A percentile compares a stretch with the other conserved stretches of the same genome.
Conservation (phyloP, 1,140 invertebrate species). For the Akabosia matsudoensis region DNA sequence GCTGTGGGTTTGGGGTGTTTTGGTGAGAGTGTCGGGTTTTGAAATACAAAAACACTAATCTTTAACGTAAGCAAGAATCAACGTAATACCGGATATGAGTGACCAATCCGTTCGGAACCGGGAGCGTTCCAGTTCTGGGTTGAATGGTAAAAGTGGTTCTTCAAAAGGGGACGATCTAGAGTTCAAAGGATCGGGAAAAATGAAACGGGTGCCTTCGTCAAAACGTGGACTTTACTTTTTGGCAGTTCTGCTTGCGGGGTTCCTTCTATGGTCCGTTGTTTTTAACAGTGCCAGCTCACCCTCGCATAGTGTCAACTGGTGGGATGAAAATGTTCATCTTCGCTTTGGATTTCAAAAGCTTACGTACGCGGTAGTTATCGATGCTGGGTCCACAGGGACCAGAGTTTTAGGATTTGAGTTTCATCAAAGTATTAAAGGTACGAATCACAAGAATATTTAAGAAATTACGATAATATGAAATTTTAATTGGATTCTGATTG, state of each 20-base stretch:
- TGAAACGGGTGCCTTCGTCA: slow-evolving; percentile 27
- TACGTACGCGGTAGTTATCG: slow-evolving; percentile 88
- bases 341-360: slow-evolving; percentile 66
- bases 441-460: slow-evolving; percentile 5
- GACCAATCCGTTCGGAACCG: neutral
- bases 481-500: neutral
- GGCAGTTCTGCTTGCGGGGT: slow-evolving; percentile 1
- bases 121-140: neutral
- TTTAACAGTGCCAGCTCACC: slow-evolving; percentile 27
- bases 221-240: slow-evolving; percentile 23
- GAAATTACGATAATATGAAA: too few relatives aligned
- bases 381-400: slow-evolving; percentile 93
- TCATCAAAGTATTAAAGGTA: slow-evolving; percentile 66
- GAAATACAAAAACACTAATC: too few relatives aligned
- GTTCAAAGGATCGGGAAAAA: slow-evolving; percentile 5
- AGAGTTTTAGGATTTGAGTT: slow-evolving; percentile 87
- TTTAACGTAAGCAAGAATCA: too few relatives aligned
- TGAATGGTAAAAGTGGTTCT: neutral
- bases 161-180: neutral
- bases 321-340: slow-evolving; percentile 61
- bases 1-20: too few relatives aligned
- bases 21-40: too few relatives aligned
- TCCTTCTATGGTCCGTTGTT: slow-evolving; percentile 19
- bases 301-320: slow-evolving; percentile 47
- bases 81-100: too few relatives aligned